Evolutionary conservation across 2,888 invertebrate genomes (phyloP).

Genomic region (Villa cingulata): DNA sequence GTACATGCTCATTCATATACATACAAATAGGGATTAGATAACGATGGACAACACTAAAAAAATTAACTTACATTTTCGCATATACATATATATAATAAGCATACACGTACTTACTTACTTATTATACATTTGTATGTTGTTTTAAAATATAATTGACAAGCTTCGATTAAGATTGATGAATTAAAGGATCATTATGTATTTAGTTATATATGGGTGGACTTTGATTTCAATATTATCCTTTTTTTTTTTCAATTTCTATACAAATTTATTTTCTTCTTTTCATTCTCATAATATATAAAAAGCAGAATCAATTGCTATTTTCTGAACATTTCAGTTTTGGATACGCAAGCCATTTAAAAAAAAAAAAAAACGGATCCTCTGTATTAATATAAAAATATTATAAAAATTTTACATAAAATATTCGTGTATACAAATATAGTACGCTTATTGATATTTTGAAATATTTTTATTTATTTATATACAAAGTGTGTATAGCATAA

Average conservation of each 20-base stretch:
- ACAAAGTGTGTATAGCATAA: neutral
- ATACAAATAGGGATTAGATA: too few relatives aligned
- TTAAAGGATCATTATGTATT: neutral
- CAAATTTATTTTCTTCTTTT: too few relatives aligned
- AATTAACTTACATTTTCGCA: too few relatives aligned
- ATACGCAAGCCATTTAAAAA: too few relatives aligned
- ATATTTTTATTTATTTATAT: too few relatives aligned
- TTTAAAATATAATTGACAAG: neutral
- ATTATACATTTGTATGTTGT: too few relatives aligned
- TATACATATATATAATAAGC: neutral
- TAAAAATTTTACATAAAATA: too few relatives aligned
- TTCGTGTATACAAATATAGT: too few relatives aligned
- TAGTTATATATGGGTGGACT: neutral
- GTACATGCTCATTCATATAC: too few relatives aligned
- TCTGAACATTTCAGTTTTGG: neutral
- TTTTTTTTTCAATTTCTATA: neutral
- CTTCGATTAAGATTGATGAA: conserved; percentile 7
- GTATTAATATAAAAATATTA: neutral
- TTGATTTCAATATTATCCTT: neutral
- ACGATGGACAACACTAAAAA: too few relatives aligned
- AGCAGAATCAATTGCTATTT: neutral
- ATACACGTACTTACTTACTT: too few relatives aligned
- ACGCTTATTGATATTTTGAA: too few relatives aligned
- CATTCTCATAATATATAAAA: neutral
- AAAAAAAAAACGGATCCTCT: neutral